Conservation (phyloP, 2,113 vertebrate genomes). For the Brachyhypopomus occidentalis region DNA sequence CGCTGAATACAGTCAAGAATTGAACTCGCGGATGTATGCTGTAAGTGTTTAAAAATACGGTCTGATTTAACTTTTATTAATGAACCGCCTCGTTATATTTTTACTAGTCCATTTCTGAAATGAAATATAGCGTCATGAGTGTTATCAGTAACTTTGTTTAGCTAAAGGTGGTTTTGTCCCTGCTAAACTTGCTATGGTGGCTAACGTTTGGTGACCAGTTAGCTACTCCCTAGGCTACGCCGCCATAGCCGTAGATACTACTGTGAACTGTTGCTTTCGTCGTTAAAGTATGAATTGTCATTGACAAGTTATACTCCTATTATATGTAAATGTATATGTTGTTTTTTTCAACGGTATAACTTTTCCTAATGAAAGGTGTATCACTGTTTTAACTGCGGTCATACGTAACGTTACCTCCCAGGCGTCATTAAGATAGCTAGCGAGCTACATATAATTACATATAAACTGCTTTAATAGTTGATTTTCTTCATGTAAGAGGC, state of each 20-base stretch:
- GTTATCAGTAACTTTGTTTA: not conserved
- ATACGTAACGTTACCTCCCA: too few species aligned
- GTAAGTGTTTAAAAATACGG: slow-evolving; percentile 30
- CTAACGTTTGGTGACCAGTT: not conserved
- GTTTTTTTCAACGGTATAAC: not conserved
- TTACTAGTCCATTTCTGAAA: not conserved
- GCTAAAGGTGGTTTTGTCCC: too few species aligned
- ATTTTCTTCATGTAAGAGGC: not conserved
- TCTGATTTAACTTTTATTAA: not conserved
- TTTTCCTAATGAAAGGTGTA: not conserved
- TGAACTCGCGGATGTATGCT: not conserved
- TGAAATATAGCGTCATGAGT: not conserved
- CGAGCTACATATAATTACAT: too few species aligned
- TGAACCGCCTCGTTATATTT: not conserved
- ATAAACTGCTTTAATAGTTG: not conserved
- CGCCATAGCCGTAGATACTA: not conserved
- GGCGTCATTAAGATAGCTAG: too few species aligned
- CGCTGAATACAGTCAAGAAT: not conserved
- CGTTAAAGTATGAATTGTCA: not conserved
- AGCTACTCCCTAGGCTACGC: too few species aligned
- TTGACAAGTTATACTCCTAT: not conserved
- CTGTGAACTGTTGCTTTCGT: not conserved
- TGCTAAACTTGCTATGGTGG: not conserved
- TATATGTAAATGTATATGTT: too few species aligned
- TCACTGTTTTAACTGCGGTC: too few species aligned